Evolutionary conservation across 2,797 vertebrate species (phyloP).

Genomic region (Oreochromis grahami): DNA sequence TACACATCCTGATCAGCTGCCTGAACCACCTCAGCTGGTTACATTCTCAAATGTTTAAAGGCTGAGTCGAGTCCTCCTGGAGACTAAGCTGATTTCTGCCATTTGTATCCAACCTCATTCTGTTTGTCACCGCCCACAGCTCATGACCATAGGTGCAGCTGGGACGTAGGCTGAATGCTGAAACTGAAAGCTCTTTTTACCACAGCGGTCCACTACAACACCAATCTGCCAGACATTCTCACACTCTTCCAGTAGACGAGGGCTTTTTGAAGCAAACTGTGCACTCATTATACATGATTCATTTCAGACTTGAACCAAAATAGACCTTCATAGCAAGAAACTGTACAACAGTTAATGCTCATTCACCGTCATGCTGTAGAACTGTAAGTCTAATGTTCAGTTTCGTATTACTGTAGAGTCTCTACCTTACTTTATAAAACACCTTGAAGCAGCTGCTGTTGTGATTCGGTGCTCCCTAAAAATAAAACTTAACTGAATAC

Average conservation of each 20-base stretch:
- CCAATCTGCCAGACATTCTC: neutral
- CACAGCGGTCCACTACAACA: neutral
- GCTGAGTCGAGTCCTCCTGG: neutral
- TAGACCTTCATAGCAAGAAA: neutral
- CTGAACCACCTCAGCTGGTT: neutral
- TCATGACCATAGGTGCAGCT: neutral
- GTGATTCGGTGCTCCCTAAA: neutral
- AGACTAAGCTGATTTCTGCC: neutral
- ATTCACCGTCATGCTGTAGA: neutral
- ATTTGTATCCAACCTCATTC: neutral
- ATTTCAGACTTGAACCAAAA: neutral
- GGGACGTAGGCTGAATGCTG: neutral
- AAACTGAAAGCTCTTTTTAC: neutral
- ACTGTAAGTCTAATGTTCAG: neutral
- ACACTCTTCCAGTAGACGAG: neutral
- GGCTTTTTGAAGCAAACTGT: neutral
- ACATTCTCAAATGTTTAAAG: fast-evolving
- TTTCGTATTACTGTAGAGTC: neutral
- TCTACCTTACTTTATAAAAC: neutral
- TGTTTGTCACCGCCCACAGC: neutral
- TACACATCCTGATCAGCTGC: neutral
- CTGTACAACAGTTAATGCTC: neutral
- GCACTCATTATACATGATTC: neutral
- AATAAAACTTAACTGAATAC: neutral
- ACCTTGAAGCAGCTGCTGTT: neutral